Evolutionary conservation across 2,113 vertebrate genomes (phyloP).

Genomic region (Antechinus flavipes): DNA sequence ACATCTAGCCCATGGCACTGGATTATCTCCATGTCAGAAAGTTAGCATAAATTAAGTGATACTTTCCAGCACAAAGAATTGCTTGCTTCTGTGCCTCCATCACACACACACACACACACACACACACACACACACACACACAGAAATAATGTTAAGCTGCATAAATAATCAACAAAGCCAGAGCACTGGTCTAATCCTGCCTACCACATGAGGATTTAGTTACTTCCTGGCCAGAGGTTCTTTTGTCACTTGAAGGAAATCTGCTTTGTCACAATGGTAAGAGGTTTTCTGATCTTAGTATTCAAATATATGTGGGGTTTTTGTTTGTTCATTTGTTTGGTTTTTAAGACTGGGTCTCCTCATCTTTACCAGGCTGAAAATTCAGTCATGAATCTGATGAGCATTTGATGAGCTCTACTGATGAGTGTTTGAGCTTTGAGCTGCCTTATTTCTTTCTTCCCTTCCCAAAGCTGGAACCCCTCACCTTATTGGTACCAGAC

Average conservation of each 20-base stretch:
- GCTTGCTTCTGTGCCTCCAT: not conserved
- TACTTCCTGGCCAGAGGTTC: not conserved
- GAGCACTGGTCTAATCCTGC: not conserved
- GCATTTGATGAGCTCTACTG: not conserved
- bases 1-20: constrained; percentile 11
- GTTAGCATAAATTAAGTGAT: constrained; percentile 38
- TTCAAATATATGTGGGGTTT: constrained; percentile 38
- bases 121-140: not conserved
- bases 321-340: not conserved
- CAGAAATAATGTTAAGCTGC: constrained; percentile 5
- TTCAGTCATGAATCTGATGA: not conserved
- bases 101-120: not conserved
- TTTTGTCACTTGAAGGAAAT: constrained; percentile 36
- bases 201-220: not conserved
- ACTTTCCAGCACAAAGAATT: not conserved
- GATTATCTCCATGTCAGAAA: not conserved
- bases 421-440: not conserved
- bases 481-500: not conserved
- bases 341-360: constrained; percentile 10
- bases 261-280: not conserved
- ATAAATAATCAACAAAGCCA: constrained; percentile 41
- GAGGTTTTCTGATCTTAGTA: constrained; percentile 38
- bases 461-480: not conserved
- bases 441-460: not conserved
- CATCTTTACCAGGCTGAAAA: not conserved